Evolutionary conservation across 2,113 vertebrate species (phyloP).

Genomic region (Cardinalis cardinalis): DNA sequence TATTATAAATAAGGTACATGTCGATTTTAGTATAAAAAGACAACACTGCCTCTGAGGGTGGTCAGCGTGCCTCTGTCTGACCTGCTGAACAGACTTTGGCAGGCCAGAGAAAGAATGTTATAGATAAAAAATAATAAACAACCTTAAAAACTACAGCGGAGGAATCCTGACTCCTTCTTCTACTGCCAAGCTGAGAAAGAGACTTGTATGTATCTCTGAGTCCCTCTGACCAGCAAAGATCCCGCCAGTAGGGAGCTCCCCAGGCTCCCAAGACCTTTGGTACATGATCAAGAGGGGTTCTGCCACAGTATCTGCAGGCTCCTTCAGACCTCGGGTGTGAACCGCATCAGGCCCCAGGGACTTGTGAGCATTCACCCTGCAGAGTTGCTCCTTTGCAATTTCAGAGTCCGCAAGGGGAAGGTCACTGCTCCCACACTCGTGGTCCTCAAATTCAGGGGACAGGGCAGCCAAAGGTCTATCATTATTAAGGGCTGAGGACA

Average conservation of each 20-base stretch:
- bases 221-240: not conserved
- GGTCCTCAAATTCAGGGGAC: not conserved
- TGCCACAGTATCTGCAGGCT: not conserved
- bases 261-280: not conserved
- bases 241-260: not conserved
- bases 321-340: not conserved
- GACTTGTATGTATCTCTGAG: too few species aligned
- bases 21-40: too few species aligned
- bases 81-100: too few species aligned
- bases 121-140: too few species aligned
- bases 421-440: not conserved
- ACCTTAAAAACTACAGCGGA: too few species aligned
- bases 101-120: too few species aligned
- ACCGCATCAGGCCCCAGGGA: not conserved
- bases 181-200: too few species aligned
- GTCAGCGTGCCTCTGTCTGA: too few species aligned
- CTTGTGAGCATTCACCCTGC: not conserved
- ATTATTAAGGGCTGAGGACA: not conserved
- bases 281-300: not conserved
- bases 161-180: too few species aligned
- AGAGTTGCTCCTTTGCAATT: not conserved
- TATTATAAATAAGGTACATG: too few species aligned
- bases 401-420: rapidly evolving
- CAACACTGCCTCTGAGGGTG: too few species aligned
- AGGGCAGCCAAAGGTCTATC: not conserved